Evolutionary conservation across 2,888 invertebrate species (phyloP).

Genomic region (Lasioglossum malachurum): DNA sequence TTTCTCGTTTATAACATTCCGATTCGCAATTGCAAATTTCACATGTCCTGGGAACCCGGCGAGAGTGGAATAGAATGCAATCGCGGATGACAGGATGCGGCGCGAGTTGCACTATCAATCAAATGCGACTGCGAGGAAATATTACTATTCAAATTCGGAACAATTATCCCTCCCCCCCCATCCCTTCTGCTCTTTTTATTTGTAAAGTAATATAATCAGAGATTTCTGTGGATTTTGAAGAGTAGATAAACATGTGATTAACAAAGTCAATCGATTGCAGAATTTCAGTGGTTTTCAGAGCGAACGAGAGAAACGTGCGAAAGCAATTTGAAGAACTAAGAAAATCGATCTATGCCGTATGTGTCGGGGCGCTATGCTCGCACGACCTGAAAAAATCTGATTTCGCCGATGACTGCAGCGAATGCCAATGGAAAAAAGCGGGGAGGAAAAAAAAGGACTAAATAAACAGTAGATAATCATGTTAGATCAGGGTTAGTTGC

Average conservation of each 20-base stretch:
- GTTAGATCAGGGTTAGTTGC: constrained; percentile 53
- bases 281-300: neutral
- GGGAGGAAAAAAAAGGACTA: constrained; percentile 25
- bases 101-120: neutral
- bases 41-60: neutral
- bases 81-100: neutral
- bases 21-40: constrained; percentile 15
- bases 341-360: neutral
- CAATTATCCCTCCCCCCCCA: neutral
- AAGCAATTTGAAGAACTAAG: neutral
- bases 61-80: neutral
- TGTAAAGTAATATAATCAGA: neutral
- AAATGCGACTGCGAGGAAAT: neutral
- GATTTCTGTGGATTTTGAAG: neutral
- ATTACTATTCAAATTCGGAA: neutral
- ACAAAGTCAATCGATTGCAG: neutral
- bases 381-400: constrained; percentile 1
- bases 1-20: neutral
- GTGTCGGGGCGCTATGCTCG: neutral
- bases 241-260: no score
- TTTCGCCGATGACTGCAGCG: constrained; percentile 13
- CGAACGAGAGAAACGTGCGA: neutral
- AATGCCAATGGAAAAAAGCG: constrained; percentile 21
- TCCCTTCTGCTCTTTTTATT: neutral
- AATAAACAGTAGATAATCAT: constrained; percentile 46